phyloP scores from a whole-genome alignment of 1,140 invertebrate species.

The Belonocnema kinseyi region DNA sequence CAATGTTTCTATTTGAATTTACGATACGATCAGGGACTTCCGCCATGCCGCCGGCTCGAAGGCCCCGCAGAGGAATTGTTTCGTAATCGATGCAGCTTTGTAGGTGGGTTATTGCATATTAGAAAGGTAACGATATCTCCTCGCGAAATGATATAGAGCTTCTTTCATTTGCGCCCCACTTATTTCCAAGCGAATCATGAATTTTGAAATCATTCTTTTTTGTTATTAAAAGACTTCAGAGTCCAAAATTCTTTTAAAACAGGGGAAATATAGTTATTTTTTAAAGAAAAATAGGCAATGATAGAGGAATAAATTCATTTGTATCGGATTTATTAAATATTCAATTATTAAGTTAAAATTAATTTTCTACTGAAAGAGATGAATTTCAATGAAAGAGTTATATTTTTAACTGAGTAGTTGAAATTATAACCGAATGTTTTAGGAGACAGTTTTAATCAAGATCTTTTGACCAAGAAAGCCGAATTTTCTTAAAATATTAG shows the following conservation, averaged over 20 bases:
- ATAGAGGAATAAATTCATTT: no score
- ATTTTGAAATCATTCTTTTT: background rate
- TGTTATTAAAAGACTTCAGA: background rate
- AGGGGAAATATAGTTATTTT: no score
- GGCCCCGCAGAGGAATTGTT: slow-evolving; percentile 11
- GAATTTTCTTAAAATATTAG: no score
- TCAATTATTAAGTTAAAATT: no score
- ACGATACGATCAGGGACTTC: slow-evolving; percentile 16
- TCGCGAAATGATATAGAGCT: slow-evolving; percentile 18
- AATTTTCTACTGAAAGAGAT: no score
- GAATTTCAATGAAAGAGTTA: no score
- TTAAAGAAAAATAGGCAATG: no score
- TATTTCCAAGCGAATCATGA: background rate
- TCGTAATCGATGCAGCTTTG: background rate
- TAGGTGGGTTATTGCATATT: slow-evolving; percentile 28
- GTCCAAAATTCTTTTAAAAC: no score
- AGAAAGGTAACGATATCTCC: slow-evolving; percentile 25
- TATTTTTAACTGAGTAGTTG: no score
- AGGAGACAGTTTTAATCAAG: no score
- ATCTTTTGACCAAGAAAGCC: no score
- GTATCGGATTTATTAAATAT: background rate
- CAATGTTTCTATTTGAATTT: background rate
- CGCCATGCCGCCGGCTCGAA: background rate
- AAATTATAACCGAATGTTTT: no score
- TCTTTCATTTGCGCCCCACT: slow-evolving; percentile 6